Base-by-base conservation (phyloP, 2,797 vertebrate species). In the Pagetopsis macropterus region DNA sequence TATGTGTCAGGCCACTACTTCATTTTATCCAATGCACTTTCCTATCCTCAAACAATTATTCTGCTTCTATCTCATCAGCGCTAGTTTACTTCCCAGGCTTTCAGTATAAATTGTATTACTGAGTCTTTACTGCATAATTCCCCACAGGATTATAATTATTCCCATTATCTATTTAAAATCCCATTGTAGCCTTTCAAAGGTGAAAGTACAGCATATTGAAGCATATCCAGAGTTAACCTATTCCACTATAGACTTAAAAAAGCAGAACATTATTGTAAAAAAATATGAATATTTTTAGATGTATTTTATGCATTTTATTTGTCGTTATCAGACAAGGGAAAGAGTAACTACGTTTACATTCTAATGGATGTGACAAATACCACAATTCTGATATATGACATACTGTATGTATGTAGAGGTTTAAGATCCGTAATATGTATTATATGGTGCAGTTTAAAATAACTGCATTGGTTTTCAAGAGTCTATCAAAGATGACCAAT, bases 221-320 rank as follows among this genome's bases (percentile, higher is more conserved):
- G 46, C n/a, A 31, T 43, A 57, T 37, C 55, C 21, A 0, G 33
- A 1, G 62, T 45, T 61, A 56, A 66, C 49, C 56, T 11, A 31
- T 21, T 65, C 41, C 41, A 8, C 2, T 0, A 3, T 51, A 33
- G 19, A 54, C 0, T 0, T 12, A 40, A 1, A 3, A 54, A 17
- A 66, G n/a, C 33, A 31, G 27, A 70, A 37, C 44, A 58, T 33
- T 50, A 49, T 14, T 23, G 33, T 4, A 27, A 27, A 52, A 51
- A 63, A 4, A 37, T 3, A 74, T 10, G 6, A 50, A 68, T 59
- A 44, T 40, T 60, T 66, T 27, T 45, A 11, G 33, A 45, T 9
- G 60, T 52, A 13, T 63, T 45, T 46, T 46, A 55, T 49, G 55
- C 43, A 61, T 55, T 61, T n/a, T 50, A 45, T 27, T 27, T 59